Evolutionary conservation across 2,888 invertebrate species (phyloP).

Genomic region (Oscheius sp.): DNA sequence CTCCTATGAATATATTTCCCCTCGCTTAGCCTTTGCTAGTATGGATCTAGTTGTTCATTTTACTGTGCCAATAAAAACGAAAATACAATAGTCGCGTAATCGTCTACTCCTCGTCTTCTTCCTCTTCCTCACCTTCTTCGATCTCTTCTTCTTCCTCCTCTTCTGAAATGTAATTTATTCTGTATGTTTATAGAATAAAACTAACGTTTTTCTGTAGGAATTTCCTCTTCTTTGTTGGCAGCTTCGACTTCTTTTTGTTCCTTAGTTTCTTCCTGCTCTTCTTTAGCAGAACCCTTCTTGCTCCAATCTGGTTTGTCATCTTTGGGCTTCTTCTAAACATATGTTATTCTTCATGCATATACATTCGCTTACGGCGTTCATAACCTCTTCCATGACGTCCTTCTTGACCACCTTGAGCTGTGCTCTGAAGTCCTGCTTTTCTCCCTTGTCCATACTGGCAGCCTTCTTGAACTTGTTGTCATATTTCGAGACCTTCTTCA

Average conservation of each 20-base stretch:
- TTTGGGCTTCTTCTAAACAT: conserved; percentile 64
- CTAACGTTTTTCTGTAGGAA: conserved; percentile 23
- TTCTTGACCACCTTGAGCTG: conserved; percentile 95
- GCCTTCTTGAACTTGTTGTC: conserved; percentile 84
- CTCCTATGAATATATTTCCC: background rate
- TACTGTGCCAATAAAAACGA: conserved; percentile 6
- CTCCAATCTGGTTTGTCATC: conserved; percentile 73
- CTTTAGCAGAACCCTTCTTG: conserved; percentile 61
- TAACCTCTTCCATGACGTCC: conserved; percentile 81
- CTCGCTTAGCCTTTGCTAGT: background rate
- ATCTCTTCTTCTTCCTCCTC: conserved; percentile 39
- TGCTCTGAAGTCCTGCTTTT: conserved; percentile 79
- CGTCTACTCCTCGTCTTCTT: conserved; percentile 46
- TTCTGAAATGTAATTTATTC: background rate
- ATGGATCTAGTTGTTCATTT: conserved; percentile 6
- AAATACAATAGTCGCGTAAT: background rate
- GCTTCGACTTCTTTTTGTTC: conserved; percentile 37
- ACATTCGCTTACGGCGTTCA: conserved; percentile 53
- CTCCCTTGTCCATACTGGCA: conserved; percentile 40
- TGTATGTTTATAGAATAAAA: background rate
- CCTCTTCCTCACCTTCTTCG: conserved; percentile 43
- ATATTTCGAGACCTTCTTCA: conserved; percentile 99
- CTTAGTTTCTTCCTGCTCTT: conserved; percentile 35
- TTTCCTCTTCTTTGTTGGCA: conserved; percentile 38
- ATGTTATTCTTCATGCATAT: no score